Evolutionary conservation across 2,113 vertebrate species (phyloP).

Genomic region (Noctilio leporinus): DNA sequence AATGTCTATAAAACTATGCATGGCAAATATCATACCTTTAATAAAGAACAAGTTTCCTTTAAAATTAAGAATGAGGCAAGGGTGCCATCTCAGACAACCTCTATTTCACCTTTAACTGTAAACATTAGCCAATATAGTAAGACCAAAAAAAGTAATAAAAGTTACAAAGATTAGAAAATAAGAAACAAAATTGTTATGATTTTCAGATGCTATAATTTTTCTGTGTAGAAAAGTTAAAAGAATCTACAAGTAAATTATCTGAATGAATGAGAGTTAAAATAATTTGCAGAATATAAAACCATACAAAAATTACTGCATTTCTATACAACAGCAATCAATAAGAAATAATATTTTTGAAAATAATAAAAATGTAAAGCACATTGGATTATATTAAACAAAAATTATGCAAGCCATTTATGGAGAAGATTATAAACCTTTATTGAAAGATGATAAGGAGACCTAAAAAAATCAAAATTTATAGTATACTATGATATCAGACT

Average conservation of each 20-base stretch:
- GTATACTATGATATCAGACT: not conserved
- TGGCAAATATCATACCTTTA: not conserved
- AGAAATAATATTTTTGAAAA: not conserved
- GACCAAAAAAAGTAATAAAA: constrained; percentile 19
- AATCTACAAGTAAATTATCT: not conserved
- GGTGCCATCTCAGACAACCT: not conserved
- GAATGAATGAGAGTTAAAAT: not conserved
- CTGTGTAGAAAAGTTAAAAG: not conserved
- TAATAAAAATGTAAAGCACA: not conserved
- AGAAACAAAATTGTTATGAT: constrained; percentile 6
- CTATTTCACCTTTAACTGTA: not conserved
- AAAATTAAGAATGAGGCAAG: not conserved
- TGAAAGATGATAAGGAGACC: not conserved
- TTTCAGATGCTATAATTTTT: not conserved
- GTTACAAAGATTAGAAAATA: not conserved
- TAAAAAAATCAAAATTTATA: not conserved
- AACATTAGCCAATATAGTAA: not conserved
- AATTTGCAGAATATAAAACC: not conserved
- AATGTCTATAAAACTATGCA: not conserved
- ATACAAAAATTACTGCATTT: not conserved
- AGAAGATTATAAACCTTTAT: not conserved
- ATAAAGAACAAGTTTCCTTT: not conserved
- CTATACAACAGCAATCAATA: not conserved
- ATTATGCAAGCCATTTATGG: not conserved
- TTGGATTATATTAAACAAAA: constrained; percentile 1